A percentile compares a stretch with the other conserved stretches of the same genome.
Evolutionary conservation across 1,140 invertebrate genomes (phyloP).

Genomic region (Neotoxoptera formosana): DNA sequence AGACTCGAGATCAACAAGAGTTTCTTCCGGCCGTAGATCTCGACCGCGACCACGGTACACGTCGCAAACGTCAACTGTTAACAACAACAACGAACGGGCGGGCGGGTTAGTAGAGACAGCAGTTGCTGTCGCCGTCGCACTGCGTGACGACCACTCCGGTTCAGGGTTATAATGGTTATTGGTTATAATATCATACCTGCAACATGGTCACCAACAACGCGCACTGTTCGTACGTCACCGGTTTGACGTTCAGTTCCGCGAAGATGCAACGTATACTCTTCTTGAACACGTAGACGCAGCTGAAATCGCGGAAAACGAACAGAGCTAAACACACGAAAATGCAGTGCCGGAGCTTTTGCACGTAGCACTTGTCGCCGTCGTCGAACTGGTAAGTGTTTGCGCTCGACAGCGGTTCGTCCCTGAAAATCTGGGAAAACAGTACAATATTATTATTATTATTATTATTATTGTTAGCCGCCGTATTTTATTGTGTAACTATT

Average conservation of each 20-base stretch:
- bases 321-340: neutral
- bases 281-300: neutral
- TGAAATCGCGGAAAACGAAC: neutral
- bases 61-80: neutral
- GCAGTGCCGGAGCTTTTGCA: neutral
- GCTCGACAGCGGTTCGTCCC: neutral
- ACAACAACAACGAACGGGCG: no score
- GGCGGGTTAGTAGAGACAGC: no score
- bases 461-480: no score
- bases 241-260: neutral
- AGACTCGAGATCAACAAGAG: neutral
- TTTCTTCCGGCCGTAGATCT: neutral
- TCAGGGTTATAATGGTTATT: no score
- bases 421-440: neutral
- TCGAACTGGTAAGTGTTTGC: neutral
- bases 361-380: neutral
- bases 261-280: neutral
- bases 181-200: no score
- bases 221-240: neutral
- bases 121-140: neutral
- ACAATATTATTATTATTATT: no score
- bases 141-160: neutral
- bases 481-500: no score
- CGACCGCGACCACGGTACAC: neutral
- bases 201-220: neutral